Evolutionary conservation across 2,888 invertebrate species (phyloP).

Genomic region (Drosophila hamatofila): DNA sequence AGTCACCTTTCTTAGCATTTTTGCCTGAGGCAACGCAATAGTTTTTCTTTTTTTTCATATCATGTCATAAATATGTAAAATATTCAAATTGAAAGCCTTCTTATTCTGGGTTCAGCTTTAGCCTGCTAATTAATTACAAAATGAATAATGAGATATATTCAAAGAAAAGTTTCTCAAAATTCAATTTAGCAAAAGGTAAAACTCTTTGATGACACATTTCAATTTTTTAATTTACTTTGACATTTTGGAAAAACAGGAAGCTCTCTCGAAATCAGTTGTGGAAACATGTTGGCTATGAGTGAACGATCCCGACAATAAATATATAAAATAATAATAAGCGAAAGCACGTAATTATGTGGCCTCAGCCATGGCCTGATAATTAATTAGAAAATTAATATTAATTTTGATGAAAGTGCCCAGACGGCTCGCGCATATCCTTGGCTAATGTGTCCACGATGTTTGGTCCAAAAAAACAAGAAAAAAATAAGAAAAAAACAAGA

Average conservation of each 20-base stretch:
- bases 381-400: conserved; percentile 37
- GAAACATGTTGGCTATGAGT: neutral
- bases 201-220: neutral
- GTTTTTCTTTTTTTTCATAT: too few species aligned
- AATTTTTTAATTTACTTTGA: neutral
- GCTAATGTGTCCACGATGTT: conserved; percentile 31
- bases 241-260: neutral
- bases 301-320: neutral
- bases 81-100: too few species aligned
- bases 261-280: neutral
- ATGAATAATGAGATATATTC: too few species aligned
- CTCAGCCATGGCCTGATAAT: neutral
- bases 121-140: too few species aligned
- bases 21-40: too few species aligned
- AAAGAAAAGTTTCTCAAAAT: too few species aligned
- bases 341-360: conserved; percentile 4
- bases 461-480: neutral
- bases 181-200: too few species aligned
- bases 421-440: conserved; percentile 4
- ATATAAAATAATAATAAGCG: neutral
- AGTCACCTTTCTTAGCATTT: too few species aligned
- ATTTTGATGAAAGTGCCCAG: conserved; percentile 38
- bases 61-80: too few species aligned
- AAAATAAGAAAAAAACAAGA: neutral
- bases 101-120: too few species aligned